Base-by-base conservation (phyloP, 2,113 vertebrate species). In the Barnardius zonarius region DNA sequence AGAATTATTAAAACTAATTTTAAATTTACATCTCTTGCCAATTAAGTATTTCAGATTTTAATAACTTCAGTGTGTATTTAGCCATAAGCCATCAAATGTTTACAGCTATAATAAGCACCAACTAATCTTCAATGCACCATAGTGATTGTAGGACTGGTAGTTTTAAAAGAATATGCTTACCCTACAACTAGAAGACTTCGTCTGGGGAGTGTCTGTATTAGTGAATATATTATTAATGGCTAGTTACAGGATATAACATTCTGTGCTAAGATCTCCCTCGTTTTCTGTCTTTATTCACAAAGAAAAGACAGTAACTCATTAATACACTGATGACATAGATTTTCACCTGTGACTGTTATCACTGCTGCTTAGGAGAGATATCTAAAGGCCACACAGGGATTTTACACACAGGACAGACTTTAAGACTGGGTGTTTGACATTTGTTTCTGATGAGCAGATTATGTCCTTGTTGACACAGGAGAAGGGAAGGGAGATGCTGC, bases 1-100 rank as follows among this genome's bases (percentile, higher is more conserved):
- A 88, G 69, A 95, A 94, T 93, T 97, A 88, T 96, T 93, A 92
- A 86, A 89, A 81, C 27, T 70, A 84, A 94, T 95, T 97, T 96
- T 79, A 94, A 93, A 86, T 93, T 94, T 90, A 91, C 49, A 85
- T 95, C 63, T 95, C 48, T 46, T 91, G 23, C 55, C 68, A 90
- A 94, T 97, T 96, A 97, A 96, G 89, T 86, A 20, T 89, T 94
- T 68, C 23, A 70, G 41, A 11, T 96, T 96, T 96, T 95, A 95
- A 76, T 94, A 93, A 64, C 10, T 73, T 88, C 76, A 64, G 44
- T 90, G 22, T 90, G 87, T 55, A 88, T 96, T 97, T 97, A 97
- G 95, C 95, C 89, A 94, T 91, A 81, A 95, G n/a, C 51, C 51
- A 90, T 95, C 96, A 96, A 96, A 96, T 80, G 63, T 97, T 97